Base-by-base conservation (phyloP, 2,113 vertebrate species). In the Natator depressus region DNA sequence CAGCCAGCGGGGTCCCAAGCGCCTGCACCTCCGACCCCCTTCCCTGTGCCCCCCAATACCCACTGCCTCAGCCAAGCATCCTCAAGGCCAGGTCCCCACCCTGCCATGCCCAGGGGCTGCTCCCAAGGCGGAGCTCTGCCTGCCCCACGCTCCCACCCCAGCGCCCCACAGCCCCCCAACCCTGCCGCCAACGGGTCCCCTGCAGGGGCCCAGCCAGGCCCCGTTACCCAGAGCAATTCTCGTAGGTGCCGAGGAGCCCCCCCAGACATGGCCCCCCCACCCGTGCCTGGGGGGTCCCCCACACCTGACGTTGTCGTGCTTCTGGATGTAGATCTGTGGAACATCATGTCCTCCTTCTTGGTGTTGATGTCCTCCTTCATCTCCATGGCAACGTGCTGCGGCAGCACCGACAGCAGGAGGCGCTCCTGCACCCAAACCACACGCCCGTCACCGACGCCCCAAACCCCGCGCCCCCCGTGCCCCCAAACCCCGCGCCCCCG, bases 331-430 rank as follows among this genome's bases (percentile, higher is more conserved):
- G 98, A 99, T 99, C 98, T 99, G 95, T 99, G 99, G 98, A 99
- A 99, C 99, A 99, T 99, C 99, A 99, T 99, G 98, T 99, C 99
- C 98, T 99, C 99, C 97, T 99, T 99, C 98, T 99, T 99, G 94
- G 99, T 99, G 97, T 99, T 99, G 98, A 99, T 99, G 98, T 99
- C 99, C 98, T 99, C 99, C 98, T 99, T 99, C 99, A 99, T 99
- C 98, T 99, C 99, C 99, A 99, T 99, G 97, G 99, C 99, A 97
- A 99, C 99, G 0, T 99, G 99, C 97, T 99, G 99, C 76, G 99
- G 99, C 98, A 99, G 98, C 94, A 99, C 99, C 0, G 99, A 99
- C 75, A 99, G 99, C 98, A 99, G 98, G 98, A 99, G 98, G 89
- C 99, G 99, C 97, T 99, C 99, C 99, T 99, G 98, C 91, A 93